Conservation (phyloP, 2,888 invertebrate genomes). For the Mesorhabditis spiculigera region DNA sequence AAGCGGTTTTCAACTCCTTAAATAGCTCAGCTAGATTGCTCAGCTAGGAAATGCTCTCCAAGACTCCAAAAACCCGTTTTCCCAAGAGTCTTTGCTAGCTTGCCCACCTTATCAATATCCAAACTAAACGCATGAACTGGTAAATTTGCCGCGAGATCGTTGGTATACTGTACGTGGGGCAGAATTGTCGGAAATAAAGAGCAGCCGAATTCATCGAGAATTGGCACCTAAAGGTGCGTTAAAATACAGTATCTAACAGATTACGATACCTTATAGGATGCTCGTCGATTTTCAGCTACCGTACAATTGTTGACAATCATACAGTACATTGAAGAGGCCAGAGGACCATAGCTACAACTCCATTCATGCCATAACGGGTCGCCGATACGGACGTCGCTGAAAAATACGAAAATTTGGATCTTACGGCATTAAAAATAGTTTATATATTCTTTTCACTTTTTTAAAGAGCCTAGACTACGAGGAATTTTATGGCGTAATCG, state of each 20-base stretch:
- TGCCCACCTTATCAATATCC: conserved; percentile 47
- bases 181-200: conserved; percentile 48
- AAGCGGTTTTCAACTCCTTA: too few species aligned
- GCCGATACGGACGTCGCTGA: conserved; percentile 38
- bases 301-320: conserved; percentile 56
- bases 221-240: conserved; percentile 34
- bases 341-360: background rate
- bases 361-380: conserved; percentile 40
- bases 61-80: background rate
- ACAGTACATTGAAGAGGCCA: conserved; percentile 40
- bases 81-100: background rate
- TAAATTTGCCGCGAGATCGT: conserved; percentile 50
- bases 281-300: conserved; percentile 31
- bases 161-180: conserved; percentile 47
- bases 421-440: background rate
- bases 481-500: too few species aligned
- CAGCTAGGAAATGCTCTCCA: too few species aligned
- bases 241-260: background rate
- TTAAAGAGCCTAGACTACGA: too few species aligned
- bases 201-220: conserved; percentile 57
- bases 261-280: background rate
- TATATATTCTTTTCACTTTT: background rate
- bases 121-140: conserved; percentile 51
- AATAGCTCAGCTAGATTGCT: too few species aligned
- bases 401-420: conserved; percentile 11